These are phyloP conservation scores for Sebastes taczanowskii DNA, from an alignment of 2,797 vertebrate genomes.

Conservation along the genomic window DNA sequence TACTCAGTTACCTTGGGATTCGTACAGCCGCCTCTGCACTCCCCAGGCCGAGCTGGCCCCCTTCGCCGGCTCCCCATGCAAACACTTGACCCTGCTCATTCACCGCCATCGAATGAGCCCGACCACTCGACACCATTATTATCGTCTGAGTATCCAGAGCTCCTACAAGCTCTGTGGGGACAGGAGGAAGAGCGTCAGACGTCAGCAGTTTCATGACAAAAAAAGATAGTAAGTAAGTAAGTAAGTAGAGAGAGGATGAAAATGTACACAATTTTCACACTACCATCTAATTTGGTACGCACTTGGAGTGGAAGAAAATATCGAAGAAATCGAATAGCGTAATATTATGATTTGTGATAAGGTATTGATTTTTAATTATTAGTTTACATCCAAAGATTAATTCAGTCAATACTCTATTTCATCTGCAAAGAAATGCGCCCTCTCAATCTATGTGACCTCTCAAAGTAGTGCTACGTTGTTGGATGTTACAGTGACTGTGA, in stretches of 20 bases:
- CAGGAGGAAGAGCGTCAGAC: conserved; percentile 2
- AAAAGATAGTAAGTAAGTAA: background rate
- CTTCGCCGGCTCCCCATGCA: conserved; percentile 92
- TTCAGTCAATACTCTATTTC: no score
- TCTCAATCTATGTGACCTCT: no score
- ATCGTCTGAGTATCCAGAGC: conserved; percentile 94
- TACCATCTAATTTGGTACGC: background rate
- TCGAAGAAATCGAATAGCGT: no score
- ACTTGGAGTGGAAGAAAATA: no score
- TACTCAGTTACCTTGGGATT: conserved; percentile 88
- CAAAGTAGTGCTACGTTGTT: no score
- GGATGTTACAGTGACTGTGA: no score
- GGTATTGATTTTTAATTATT: no score
- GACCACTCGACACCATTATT: conserved; percentile 89
- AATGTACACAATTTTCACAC: background rate
- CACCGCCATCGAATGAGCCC: conserved; percentile 90
- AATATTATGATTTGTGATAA: no score
- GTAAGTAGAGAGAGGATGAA: background rate
- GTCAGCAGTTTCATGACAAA: background rate
- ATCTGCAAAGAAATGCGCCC: no score
- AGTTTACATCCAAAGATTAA: no score
- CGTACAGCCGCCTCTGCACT: conserved; percentile 85
- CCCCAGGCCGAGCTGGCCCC: conserved; percentile 93
- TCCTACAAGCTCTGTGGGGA: conserved; percentile 86
- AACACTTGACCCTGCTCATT: conserved; percentile 94